Conservation (phyloP, 2,888 invertebrate species). For the Cordilura impudica region DNA sequence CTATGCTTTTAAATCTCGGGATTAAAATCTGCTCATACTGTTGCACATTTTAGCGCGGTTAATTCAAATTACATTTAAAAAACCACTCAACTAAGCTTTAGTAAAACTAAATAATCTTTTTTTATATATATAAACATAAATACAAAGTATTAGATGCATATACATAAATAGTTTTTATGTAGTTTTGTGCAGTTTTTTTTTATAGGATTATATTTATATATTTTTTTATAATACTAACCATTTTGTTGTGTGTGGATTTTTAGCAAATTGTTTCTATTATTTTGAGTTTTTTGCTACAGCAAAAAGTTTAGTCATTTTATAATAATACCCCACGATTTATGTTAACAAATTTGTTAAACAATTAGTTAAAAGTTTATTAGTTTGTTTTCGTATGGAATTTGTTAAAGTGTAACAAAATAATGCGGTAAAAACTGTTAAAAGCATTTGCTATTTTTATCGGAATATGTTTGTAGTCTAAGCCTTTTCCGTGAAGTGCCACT, state of each 20-base stretch:
- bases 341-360: constrained; percentile 50
- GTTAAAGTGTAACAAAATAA: neutral
- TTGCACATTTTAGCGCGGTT: neutral
- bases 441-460: too few species aligned
- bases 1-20: neutral
- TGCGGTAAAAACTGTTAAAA: neutral
- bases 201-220: neutral
- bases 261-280: neutral
- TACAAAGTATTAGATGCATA: neutral
- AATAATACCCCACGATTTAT: constrained; percentile 21
- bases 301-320: neutral
- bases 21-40: neutral
- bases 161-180: too few species aligned
- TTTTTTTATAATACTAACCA: neutral
- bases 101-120: neutral
- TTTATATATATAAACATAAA: neutral
- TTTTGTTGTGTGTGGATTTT: neutral
- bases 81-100: neutral
- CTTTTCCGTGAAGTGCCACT: too few species aligned
- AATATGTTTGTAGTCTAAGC: too few species aligned
- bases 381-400: neutral
- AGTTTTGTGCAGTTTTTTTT: too few species aligned
- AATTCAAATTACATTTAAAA: neutral
- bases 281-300: too few species aligned
- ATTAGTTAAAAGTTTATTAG: constrained; percentile 27